A percentile compares a stretch with the other conserved stretches of the same genome.
These are phyloP conservation scores for Gopherus evgoodei DNA, from an alignment of 2,113 vertebrate genomes.

Conservation along the genomic window DNA sequence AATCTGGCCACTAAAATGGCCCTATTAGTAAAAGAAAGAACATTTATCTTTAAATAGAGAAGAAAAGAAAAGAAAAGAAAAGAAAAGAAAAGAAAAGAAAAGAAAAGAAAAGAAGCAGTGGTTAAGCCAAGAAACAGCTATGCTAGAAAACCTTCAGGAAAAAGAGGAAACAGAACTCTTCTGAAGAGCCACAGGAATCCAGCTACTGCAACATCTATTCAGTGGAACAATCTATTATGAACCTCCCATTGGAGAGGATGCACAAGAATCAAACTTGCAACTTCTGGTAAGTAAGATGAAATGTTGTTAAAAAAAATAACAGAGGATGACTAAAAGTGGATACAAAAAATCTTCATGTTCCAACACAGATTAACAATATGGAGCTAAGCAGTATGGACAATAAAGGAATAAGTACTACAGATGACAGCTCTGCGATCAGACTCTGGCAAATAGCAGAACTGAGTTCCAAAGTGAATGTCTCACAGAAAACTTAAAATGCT, in stretches of 20 bases:
- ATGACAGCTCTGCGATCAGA: conserved; percentile 1
- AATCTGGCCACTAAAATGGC: not conserved
- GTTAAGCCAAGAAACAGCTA: not conserved
- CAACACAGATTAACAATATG: not conserved
- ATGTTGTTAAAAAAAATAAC: conserved; percentile 20
- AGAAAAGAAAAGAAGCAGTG: not conserved
- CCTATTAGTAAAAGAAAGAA: not conserved
- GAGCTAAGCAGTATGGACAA: conserved; percentile 7
- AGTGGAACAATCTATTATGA: not conserved
- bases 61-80: too few relatives aligned
- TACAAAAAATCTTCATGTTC: conserved; percentile 13
- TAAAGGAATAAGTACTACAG: conserved; percentile 24
- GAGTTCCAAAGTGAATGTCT: not conserved
- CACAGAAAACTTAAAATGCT: conserved; percentile 5
- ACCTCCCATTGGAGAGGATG: not conserved
- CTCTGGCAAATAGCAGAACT: not conserved
- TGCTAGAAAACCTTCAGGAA: not conserved
- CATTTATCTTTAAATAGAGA: not conserved
- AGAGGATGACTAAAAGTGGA: not conserved
- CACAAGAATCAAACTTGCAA: not conserved
- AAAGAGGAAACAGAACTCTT: not conserved
- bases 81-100: too few relatives aligned
- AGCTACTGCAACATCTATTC: not conserved
- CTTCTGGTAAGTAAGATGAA: conserved; percentile 13
- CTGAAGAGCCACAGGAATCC: not conserved